Conservation (phyloP, 2,113 vertebrate species). For the Delphinus delphis region DNA sequence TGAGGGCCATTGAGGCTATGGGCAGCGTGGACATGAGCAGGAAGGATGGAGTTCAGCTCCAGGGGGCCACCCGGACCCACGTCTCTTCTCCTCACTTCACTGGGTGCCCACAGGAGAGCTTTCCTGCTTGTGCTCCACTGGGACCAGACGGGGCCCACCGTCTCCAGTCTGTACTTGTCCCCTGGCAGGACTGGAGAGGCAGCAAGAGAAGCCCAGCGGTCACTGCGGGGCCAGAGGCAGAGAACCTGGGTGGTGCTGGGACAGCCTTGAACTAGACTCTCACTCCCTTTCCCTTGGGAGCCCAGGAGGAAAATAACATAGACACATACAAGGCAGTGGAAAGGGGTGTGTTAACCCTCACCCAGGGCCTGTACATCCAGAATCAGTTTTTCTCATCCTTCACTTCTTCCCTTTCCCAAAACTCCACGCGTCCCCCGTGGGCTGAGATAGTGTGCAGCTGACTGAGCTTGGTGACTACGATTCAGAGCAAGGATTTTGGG, state of each 20-base stretch:
- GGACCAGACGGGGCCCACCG: fast-evolving
- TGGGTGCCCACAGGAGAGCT: background rate
- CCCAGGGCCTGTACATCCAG: background rate
- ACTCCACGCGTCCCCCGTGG: fast-evolving
- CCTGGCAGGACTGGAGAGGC: background rate
- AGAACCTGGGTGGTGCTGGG: background rate
- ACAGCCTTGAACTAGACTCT: background rate
- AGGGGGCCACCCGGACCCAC: background rate
- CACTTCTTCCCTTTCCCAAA: background rate
- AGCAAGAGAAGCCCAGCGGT: background rate
- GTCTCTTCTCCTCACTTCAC: background rate
- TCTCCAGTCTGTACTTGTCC: background rate
- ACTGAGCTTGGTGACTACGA: too few relatives aligned
- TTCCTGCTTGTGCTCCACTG: background rate
- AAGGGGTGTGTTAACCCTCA: background rate
- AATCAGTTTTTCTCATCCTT: background rate
- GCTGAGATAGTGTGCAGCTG: fast-evolving
- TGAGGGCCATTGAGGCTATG: background rate
- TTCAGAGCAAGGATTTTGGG: background rate
- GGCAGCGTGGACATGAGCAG: background rate
- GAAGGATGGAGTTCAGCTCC: background rate
- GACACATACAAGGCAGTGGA: background rate
- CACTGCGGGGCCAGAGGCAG: background rate
- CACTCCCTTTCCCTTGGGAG: background rate
- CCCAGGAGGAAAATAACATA: background rate